Evolutionary conservation across 2,797 vertebrate species (phyloP), one percentile per base, ranked within the genome.

Genomic region (Synaphobranchus kaupii): DNA sequence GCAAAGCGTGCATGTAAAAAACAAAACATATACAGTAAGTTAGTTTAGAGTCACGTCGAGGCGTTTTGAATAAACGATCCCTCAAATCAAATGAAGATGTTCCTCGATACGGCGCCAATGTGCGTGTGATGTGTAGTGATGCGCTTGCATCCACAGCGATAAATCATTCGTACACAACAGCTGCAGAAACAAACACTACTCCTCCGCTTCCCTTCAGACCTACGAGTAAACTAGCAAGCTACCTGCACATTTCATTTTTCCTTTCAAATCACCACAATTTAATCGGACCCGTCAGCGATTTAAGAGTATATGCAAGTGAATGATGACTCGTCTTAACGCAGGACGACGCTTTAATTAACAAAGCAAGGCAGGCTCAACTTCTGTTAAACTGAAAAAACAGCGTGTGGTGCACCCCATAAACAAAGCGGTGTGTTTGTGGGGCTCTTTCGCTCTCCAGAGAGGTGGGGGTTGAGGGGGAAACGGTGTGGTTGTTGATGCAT

Each of bases 391-490:
- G 63, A 88, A 90, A 90, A 92, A 94, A 93, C 89, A 92, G 88
- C 88, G 92, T 85, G 92, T 89, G 89, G 89, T 60, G 90, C 90
- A 91, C 89, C 87, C 92, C 91, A 95, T 95, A 92, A 95, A 96
- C 95, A 96, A 96, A 95, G 95, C 94, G 66, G 89, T 89, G 94
- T 90, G 91, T 92, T 76, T 90, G 91, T 92, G 93, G 73, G 84
- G 86, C 85, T 80, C 63, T 81, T 81, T 85, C 68, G 66, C 73
- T 85, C 84, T 52, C 20, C 60, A 58, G 85, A 88, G 94, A 91
- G 93, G 93, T 91, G 93, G 94, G 93, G 93, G 89, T 92, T 90
- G 86, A 90, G 91, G 92, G 91, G 89, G 93, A 88, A 85, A 91
- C 92, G 93, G 91, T 92, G 91, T 88, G 93, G 89, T 90, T 93